Evolutionary conservation across 2,888 invertebrate species (phyloP).

Genomic region (Sinotaia quadrata): DNA sequence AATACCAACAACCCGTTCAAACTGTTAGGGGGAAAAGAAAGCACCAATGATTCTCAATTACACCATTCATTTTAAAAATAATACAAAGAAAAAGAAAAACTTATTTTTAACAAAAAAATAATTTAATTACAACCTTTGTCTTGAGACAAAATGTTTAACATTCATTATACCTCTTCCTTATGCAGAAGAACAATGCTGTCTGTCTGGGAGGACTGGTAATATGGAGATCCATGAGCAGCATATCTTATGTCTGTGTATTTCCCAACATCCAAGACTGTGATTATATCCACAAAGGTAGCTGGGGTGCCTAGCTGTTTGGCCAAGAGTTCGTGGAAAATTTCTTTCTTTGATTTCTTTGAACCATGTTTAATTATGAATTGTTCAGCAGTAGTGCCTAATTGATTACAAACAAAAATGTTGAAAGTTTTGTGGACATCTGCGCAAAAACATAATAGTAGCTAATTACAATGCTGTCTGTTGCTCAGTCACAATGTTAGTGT

Average conservation of each 20-base stretch:
- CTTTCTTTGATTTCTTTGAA: slow-evolving; percentile 74
- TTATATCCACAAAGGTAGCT: slow-evolving; percentile 90
- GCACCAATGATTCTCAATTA: neutral
- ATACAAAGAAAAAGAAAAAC: neutral
- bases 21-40: slow-evolving; percentile 73
- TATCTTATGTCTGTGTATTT: slow-evolving; percentile 90
- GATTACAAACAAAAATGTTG: neutral
- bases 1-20: slow-evolving; percentile 93
- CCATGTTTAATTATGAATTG: slow-evolving; percentile 82
- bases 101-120: too few species aligned
- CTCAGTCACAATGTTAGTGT: too few species aligned
- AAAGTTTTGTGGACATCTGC: too few species aligned
- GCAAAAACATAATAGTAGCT: too few species aligned
- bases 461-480: too few species aligned
- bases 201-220: slow-evolving; percentile 92
- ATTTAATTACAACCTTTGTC: neutral
- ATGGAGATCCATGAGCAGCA: slow-evolving; percentile 95
- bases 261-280: slow-evolving; percentile 92
- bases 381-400: slow-evolving; percentile 89
- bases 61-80: neutral
- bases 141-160: neutral
- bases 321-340: slow-evolving; percentile 91
- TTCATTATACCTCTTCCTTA: neutral
- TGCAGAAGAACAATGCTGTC: slow-evolving; percentile 86
- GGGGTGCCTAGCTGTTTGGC: slow-evolving; percentile 88